Base-by-base conservation (phyloP, 2,113 vertebrate species). In the Tyto alba region DNA sequence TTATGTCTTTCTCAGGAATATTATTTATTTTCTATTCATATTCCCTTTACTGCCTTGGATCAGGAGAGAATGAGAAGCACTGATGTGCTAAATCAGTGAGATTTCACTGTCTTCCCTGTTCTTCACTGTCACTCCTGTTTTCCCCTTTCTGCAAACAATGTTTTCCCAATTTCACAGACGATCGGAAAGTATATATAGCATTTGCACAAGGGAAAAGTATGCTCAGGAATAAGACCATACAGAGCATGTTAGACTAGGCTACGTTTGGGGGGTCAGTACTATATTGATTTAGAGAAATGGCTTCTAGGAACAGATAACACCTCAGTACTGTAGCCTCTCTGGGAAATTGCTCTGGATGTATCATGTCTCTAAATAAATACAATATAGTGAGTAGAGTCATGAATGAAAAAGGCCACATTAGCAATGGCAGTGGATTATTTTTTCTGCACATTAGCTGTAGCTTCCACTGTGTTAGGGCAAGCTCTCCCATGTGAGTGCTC, bases 31-130 rank as follows among this genome's bases (percentile, higher is more conserved):
- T 94, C 60, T 64, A 3, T 81, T 86, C 92, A 72, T 92, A 92
- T 43, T 96, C 86, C 83, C 76, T 97, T 97, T 92, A 88, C 68
- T 97, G 93, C 85, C 88, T 83, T 88, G 88, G 66, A 88, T 92
- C 74, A 95, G 67, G 40, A 85, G 59, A 91, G 79, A 95, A 71
- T 91, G 41, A 90, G 85, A 55, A 89, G 84, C 64, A 94, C 72
- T 89, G 80, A 90, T 9, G 43, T 90, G 73, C 80, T 95, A 92
- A 97, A 97, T 96, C 59, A 0, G 66, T 60, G 86, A 95, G 67
- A 87, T 90, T 97, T 93, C 94, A 83, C 74, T 88, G 81, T 85
- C 90, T 97, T 97, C 80, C 75, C 80, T 75, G 43, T 86, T 88
- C 57, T 77, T 96, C 77, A 52, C 38, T 67, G 16, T 80, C 73